These are phyloP conservation scores for Pterobdella sp. DNA, from an alignment of 2,888 invertebrate genomes.

Conservation along the genomic window DNA sequence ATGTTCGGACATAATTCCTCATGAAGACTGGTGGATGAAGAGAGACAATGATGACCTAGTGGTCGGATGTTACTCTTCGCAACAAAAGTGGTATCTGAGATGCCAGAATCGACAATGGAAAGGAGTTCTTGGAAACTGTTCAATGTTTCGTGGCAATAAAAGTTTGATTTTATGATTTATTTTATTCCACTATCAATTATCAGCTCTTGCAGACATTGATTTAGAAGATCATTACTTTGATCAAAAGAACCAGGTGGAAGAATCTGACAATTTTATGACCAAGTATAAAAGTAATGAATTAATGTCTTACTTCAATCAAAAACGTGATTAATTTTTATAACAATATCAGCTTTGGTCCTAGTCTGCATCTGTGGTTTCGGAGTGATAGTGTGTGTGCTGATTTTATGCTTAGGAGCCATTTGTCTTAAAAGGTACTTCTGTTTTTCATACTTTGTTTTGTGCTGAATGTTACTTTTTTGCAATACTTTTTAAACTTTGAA, in stretches of 20 bases:
- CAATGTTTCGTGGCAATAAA: background rate
- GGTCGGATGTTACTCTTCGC: slow-evolving; percentile 28
- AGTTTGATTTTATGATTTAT: background rate
- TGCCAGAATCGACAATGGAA: slow-evolving; percentile 26
- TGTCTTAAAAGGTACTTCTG: slow-evolving; percentile 15
- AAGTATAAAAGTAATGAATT: background rate
- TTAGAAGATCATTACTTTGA: background rate
- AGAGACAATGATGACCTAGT: slow-evolving; percentile 21
- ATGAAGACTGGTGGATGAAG: slow-evolving; percentile 30
- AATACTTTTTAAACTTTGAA: background rate
- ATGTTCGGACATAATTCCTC: slow-evolving; percentile 28
- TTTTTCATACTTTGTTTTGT: background rate
- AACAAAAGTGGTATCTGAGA: slow-evolving; percentile 28
- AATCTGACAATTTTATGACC: background rate
- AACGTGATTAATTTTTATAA: background rate
- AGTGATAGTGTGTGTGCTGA: slow-evolving; percentile 16
- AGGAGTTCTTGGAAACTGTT: slow-evolving; percentile 30
- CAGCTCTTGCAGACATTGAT: background rate
- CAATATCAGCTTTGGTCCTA: slow-evolving; percentile 3
- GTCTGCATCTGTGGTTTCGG: slow-evolving; percentile 21
- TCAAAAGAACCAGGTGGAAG: background rate
- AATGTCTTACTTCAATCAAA: background rate
- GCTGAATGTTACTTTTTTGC: background rate
- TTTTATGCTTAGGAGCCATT: slow-evolving; percentile 20
- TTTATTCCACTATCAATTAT: background rate